Evolutionary conservation across 1,140 invertebrate species (phyloP).

Genomic region (Brachionus rubens): DNA sequence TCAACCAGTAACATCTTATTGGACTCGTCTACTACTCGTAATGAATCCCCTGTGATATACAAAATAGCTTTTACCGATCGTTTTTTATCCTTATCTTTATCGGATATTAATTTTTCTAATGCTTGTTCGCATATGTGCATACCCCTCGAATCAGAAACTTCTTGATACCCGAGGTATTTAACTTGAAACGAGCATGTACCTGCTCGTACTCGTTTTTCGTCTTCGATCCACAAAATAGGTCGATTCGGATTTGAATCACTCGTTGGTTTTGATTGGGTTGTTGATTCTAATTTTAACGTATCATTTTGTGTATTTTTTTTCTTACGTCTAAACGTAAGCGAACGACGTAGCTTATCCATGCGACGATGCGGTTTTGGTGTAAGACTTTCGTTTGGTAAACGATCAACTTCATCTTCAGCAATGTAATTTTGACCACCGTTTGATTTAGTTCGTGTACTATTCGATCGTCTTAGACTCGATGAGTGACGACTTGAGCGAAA

Average conservation of each 20-base stretch:
- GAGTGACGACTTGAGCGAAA: background rate
- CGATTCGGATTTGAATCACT: slow-evolving; percentile 52
- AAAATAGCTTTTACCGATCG: slow-evolving; percentile 65
- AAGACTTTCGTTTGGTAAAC: background rate
- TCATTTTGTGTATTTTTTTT: slow-evolving; percentile 44
- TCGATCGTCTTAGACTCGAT: background rate
- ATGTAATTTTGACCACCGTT: slow-evolving; percentile 4
- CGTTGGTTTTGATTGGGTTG: background rate
- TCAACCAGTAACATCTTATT: slow-evolving; percentile 97
- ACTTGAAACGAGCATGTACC: slow-evolving; percentile 95
- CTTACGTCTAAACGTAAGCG: slow-evolving; percentile 59
- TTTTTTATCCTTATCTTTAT: slow-evolving; percentile 52
- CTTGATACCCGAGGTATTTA: slow-evolving; percentile 96
- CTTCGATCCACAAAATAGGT: slow-evolving; percentile 98
- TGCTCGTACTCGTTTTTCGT: slow-evolving; percentile 86
- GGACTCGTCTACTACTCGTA: slow-evolving; percentile 95
- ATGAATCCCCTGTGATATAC: slow-evolving; percentile 92
- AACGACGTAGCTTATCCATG: slow-evolving; percentile 58
- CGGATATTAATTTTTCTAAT: slow-evolving; percentile 69
- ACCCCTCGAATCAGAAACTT: slow-evolving; percentile 96
- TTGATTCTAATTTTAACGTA: background rate
- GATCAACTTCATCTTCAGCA: slow-evolving; percentile 23
- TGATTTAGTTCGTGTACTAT: background rate
- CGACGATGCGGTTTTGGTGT: background rate
- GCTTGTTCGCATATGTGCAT: slow-evolving; percentile 99